phyloP scores from a whole-genome alignment of 1,140 invertebrate genomes.

The Galleria mellonella region DNA sequence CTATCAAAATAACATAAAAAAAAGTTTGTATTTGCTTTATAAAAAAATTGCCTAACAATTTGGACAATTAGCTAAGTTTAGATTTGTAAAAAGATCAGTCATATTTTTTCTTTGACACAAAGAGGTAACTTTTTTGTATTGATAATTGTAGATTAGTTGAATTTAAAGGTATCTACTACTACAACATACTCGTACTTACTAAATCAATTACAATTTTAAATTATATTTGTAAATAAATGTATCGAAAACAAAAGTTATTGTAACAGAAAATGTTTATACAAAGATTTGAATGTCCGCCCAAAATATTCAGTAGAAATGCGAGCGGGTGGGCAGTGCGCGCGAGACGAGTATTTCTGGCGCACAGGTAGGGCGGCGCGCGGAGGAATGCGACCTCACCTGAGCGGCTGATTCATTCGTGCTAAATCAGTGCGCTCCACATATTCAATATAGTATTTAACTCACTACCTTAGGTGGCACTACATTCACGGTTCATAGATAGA shows the following conservation, averaged over 20 bases:
- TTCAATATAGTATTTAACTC: conserved; percentile 43
- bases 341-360: conserved; percentile 61
- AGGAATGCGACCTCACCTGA: conserved; percentile 71
- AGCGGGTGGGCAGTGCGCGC: conserved; percentile 30
- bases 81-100: too few relatives aligned
- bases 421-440: conserved; percentile 60
- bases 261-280: conserved; percentile 18
- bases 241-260: conserved; percentile 21
- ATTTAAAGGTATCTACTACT: too few relatives aligned
- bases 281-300: conserved; percentile 18
- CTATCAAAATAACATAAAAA: too few relatives aligned
- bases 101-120: too few relatives aligned
- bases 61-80: too few relatives aligned
- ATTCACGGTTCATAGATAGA: conserved; percentile 15
- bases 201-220: too few relatives aligned
- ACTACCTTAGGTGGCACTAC: conserved; percentile 23
- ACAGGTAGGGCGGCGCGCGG: conserved; percentile 56
- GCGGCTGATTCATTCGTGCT: conserved; percentile 64
- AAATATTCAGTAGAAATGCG: conserved; percentile 39
- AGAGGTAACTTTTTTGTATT: too few relatives aligned
- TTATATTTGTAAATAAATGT: too few relatives aligned
- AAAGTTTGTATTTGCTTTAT: too few relatives aligned
- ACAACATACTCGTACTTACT: too few relatives aligned
- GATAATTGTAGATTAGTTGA: too few relatives aligned
- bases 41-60: too few relatives aligned